Conservation (phyloP, 1,140 invertebrate species). For the Drosophila repletoides region DNA sequence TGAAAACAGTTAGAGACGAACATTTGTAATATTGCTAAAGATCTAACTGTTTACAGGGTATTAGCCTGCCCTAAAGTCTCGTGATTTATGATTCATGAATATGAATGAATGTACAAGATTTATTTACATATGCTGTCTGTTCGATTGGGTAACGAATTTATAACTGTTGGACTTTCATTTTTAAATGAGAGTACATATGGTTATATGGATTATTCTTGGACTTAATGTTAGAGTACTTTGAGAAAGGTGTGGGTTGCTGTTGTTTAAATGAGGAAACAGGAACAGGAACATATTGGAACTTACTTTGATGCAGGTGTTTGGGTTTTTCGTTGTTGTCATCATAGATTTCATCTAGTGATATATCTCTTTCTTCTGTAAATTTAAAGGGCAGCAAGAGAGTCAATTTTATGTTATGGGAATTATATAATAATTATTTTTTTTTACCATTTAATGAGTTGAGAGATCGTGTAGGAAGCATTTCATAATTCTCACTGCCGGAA, state of each 20-base stretch:
- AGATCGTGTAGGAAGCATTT: slow-evolving; percentile 86
- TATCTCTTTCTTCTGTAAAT: slow-evolving; percentile 82
- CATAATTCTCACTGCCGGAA: slow-evolving; percentile 91
- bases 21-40: no score
- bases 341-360: slow-evolving; percentile 86
- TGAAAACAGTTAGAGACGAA: no score
- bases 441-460: slow-evolving; percentile 83
- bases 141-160: neutral
- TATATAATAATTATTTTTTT: neutral
- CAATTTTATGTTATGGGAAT: neutral
- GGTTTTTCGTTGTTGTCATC: slow-evolving; percentile 84
- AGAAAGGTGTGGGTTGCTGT: neutral
- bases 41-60: slow-evolving; percentile 25
- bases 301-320: slow-evolving; percentile 82
- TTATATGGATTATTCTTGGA: no score
- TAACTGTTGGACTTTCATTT: no score
- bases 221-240: slow-evolving; percentile 35
- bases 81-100: neutral
- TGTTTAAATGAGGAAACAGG: neutral
- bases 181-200: slow-evolving; percentile 34
- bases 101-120: neutral
- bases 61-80: neutral
- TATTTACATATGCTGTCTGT: slow-evolving; percentile 17
- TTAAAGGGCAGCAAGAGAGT: neutral
- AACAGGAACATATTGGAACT: slow-evolving; percentile 38